Conservation (phyloP, 2,797 vertebrate species). For the Syncerus caffer region DNA sequence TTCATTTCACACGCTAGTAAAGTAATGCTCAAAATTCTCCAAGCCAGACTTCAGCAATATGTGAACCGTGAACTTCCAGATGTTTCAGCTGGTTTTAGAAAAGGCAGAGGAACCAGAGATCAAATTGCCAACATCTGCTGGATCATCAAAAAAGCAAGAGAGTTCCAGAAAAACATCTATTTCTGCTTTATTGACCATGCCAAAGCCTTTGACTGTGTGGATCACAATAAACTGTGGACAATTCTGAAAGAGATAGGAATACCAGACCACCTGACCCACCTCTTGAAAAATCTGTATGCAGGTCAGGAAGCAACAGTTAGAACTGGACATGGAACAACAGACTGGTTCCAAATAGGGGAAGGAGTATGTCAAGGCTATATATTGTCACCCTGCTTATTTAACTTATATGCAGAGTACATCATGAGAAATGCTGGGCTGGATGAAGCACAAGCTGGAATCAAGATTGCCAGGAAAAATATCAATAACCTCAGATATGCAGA, state of each 20-base stretch:
- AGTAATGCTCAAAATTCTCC: neutral
- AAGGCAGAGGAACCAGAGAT: neutral
- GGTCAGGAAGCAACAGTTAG: neutral
- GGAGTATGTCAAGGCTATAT: too few relatives aligned
- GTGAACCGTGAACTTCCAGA: fast-evolving
- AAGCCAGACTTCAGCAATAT: neutral
- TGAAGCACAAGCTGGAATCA: neutral
- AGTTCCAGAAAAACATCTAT: too few relatives aligned
- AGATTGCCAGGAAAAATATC: neutral
- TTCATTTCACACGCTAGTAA: fast-evolving
- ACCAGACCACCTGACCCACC: too few relatives aligned
- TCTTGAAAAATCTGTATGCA: too few relatives aligned
- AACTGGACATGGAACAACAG: neutral
- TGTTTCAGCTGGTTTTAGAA: neutral
- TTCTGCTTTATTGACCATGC: too few relatives aligned
- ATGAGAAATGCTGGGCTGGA: neutral
- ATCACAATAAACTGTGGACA: neutral
- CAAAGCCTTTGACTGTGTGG: neutral
- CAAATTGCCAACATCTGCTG: too few relatives aligned
- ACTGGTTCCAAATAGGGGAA: too few relatives aligned
- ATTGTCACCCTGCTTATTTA: too few relatives aligned
- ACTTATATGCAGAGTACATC: neutral
- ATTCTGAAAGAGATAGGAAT: neutral
- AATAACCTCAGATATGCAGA: neutral
- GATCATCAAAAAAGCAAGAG: too few relatives aligned